Base-by-base conservation (phyloP, 2,888 invertebrate species). In the Polydrusus tereticollis region DNA sequence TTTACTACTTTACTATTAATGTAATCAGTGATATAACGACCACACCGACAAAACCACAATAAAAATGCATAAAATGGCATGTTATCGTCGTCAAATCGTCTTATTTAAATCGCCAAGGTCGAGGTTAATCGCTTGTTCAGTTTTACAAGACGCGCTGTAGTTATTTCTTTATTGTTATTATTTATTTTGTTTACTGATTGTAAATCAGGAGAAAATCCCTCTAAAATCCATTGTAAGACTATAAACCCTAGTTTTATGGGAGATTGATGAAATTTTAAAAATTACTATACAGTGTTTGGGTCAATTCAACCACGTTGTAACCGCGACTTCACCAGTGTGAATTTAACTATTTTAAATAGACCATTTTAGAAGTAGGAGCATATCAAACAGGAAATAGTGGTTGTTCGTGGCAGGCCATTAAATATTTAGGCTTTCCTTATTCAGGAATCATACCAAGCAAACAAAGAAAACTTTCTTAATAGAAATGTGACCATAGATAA, bases 201-300 rank as follows among this genome's bases (percentile, higher is more conserved):
- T 7, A 63, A 50, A 63, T 63, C 52, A 14, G 52, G 36, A 12
- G 36, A 36, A 63, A 63, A 63, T 50, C 63, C 63, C 45, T 26
- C 18, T 52, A 38, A 63, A 50, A 33, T 23, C 50, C 23, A 16
- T 14, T 63, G 50, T 63, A 63, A 63, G 18, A 16, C 63, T 20
- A 36, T 63, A 63, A 63, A 63, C 36, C 38, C 50, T 63, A 36
- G 63, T 63, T 63, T 63, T 63, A 63, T 63, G 63, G 63, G 50
- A 50, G 63, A 63, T 63, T 23, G 50, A 38, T 26, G 50, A 33
- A 36, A 29, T 55, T 29, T 26, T 29, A 16, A 29, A 14, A 29
- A 16, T 29, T n/a, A 47, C n/a, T 47, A 47, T n/a, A 23, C n/a
- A n/a, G n/a, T n/a, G n/a, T n/a, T n/a, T n/a, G n/a, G n/a, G n/a